Conservation (phyloP, 2,113 vertebrate species). For the Siniperca chuatsi region DNA sequence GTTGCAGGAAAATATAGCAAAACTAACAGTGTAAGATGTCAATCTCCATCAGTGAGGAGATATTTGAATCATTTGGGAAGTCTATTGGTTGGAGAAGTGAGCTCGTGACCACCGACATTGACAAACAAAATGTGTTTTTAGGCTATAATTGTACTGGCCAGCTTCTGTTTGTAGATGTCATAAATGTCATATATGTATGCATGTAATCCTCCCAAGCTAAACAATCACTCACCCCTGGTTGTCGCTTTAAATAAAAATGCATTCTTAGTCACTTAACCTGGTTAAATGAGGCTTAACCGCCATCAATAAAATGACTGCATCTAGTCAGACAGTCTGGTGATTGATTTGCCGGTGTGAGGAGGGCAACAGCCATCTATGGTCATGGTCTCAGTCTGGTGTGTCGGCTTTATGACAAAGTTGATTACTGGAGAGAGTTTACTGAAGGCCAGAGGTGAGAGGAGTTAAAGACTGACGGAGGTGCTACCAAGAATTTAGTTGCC, state of each 20-base stretch:
- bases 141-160: background rate
- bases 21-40: conserved; percentile 13
- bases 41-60: conserved; percentile 4
- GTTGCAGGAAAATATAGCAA: background rate
- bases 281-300: conserved; percentile 15
- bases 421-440: conserved; percentile 32
- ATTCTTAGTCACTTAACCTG: conserved; percentile 1
- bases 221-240: conserved; percentile 11
- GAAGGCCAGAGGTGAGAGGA: conserved; percentile 37
- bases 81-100: conserved; percentile 1
- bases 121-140: conserved; percentile 4
- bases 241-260: conserved; percentile 16
- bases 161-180: conserved; percentile 21
- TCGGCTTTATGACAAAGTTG: conserved; percentile 22
- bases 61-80: background rate
- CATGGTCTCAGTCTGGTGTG: conserved; percentile 10
- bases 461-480: conserved; percentile 8
- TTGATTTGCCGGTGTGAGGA: conserved; percentile 22
- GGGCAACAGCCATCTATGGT: background rate
- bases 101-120: conserved; percentile 11
- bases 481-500: conserved; percentile 27
- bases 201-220: conserved; percentile 15
- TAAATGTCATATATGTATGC: conserved; percentile 12
- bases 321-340: conserved; percentile 1
- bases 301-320: background rate